Evolutionary conservation across 2,797 vertebrate genomes (phyloP).

Genomic region (Aselliscus stoliczkanus): DNA sequence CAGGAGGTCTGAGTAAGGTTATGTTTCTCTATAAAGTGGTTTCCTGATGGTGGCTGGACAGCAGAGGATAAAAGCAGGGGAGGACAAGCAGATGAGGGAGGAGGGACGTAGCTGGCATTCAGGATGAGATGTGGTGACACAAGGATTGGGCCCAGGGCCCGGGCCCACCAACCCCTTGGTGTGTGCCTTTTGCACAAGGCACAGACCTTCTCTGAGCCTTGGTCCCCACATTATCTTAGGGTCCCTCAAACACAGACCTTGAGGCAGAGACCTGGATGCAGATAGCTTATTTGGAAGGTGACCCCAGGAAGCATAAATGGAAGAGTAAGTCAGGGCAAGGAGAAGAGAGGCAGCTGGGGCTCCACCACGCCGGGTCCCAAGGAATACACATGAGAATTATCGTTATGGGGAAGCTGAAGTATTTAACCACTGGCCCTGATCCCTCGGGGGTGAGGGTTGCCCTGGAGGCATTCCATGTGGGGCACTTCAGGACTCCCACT

Average conservation of each 20-base stretch:
- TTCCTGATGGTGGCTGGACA: neutral
- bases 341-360: neutral
- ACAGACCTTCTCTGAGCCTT: neutral
- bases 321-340: neutral
- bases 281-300: neutral
- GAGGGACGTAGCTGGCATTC: neutral
- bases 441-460: neutral
- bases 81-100: neutral
- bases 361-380: neutral
- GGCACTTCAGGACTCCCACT: rapidly evolving
- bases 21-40: neutral
- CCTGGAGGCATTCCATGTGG: neutral
- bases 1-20: neutral
- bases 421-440: neutral
- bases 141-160: no score
- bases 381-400: neutral
- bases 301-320: neutral
- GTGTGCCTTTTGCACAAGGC: neutral
- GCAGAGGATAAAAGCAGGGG: neutral
- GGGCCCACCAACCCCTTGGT: neutral
- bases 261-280: neutral
- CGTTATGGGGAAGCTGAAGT: neutral
- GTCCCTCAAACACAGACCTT: neutral
- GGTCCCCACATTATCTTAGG: neutral
- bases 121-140: neutral